These are phyloP conservation scores for Lontra canadensis DNA, from an alignment of 2,113 vertebrate genomes.

Conservation along the genomic window DNA sequence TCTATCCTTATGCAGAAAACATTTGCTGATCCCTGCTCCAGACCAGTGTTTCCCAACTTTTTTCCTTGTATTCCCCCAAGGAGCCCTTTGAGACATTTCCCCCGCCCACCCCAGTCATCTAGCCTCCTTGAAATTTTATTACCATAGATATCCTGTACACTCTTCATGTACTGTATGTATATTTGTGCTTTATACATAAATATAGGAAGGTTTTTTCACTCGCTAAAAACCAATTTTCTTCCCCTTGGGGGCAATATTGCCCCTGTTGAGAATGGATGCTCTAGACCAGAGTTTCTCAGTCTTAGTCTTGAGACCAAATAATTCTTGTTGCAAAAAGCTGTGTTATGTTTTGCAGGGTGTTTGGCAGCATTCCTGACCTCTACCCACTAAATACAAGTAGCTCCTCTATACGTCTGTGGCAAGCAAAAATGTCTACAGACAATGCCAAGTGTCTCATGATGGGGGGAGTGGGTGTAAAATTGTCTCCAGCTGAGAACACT, in stretches of 20 bases:
- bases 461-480: background rate
- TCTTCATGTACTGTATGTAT: background rate
- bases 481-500: background rate
- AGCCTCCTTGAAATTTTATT: background rate
- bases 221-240: background rate
- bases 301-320: background rate
- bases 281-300: background rate
- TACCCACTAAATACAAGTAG: background rate
- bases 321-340: background rate
- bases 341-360: background rate
- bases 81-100: background rate
- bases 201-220: background rate
- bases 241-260: background rate
- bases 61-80: background rate
- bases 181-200: conserved; percentile 6
- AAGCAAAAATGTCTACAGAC: background rate
- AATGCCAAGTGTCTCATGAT: background rate
- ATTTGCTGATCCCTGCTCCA: background rate
- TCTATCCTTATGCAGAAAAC: background rate
- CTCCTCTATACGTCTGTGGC: background rate
- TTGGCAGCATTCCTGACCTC: background rate
- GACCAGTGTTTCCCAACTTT: background rate
- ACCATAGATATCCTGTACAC: background rate
- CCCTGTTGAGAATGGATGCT: background rate
- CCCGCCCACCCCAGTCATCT: background rate